phyloP scores from a whole-genome alignment of 1,140 invertebrate genomes.

The Coelopa frigida region DNA sequence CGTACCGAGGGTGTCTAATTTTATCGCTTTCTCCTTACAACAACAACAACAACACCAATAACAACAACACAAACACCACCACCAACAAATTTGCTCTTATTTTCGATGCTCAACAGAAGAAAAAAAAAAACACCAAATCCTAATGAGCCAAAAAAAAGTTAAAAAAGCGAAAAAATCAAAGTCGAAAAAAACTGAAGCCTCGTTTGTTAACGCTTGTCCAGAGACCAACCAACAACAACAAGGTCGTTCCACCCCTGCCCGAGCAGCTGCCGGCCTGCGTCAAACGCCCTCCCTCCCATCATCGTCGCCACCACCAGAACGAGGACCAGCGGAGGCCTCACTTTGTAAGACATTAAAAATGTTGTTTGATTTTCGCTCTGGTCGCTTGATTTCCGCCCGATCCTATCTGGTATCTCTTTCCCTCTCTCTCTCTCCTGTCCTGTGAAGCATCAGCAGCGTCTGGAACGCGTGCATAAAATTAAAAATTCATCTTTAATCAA shows the following conservation, averaged over 20 bases:
- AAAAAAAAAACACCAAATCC: slow-evolving; percentile 33
- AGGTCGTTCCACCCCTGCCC: background rate
- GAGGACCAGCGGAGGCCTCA: background rate
- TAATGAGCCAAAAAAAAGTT: slow-evolving; percentile 33
- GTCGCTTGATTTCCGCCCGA: slow-evolving; percentile 44
- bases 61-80: no score
- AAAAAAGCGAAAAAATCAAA: slow-evolving; percentile 4
- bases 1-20: slow-evolving; percentile 25
- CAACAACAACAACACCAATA: no score
- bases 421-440: slow-evolving; percentile 20
- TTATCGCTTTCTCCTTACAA: slow-evolving; percentile 42
- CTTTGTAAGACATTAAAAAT: slow-evolving; percentile 42
- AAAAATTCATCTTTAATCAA: slow-evolving; percentile 46
- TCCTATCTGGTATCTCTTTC: slow-evolving; percentile 25
- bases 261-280: slow-evolving; percentile 4
- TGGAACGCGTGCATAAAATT: slow-evolving; percentile 31
- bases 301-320: background rate
- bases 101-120: no score
- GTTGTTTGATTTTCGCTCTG: slow-evolving; percentile 38
- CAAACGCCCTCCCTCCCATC: slow-evolving; percentile 1
- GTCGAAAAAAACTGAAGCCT: background rate
- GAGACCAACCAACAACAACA: background rate
- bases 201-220: slow-evolving; percentile 11
- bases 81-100: no score
- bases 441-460: background rate